Percentiles rank a stretch among this genome's conserved stretches.
Conservation (phyloP, 2,888 invertebrate species). For the Eilema caniola region DNA sequence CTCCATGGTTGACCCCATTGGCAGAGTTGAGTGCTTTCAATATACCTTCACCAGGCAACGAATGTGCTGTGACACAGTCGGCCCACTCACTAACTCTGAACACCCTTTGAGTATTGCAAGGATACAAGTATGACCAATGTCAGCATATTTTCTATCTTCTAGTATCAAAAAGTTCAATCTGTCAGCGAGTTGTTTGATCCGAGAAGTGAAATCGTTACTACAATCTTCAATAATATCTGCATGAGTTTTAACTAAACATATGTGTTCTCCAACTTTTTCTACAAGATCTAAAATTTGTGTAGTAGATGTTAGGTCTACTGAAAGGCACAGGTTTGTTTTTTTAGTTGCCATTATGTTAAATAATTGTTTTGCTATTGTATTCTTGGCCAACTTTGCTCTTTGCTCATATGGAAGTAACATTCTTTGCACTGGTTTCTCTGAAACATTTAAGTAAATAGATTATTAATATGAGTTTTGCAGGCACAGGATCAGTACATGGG, state of each 20-base stretch:
- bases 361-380: conserved; percentile 88
- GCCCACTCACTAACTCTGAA: conserved; percentile 95
- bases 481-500: no score
- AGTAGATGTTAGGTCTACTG: conserved; percentile 93
- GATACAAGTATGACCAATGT: conserved; percentile 97
- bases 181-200: conserved; percentile 89
- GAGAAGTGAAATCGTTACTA: conserved; percentile 86
- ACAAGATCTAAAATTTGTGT: conserved; percentile 91
- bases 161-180: conserved; percentile 95
- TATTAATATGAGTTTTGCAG: background rate
- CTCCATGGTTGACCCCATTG: conserved; percentile 85
- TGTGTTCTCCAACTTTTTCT: conserved; percentile 92
- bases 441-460: background rate
- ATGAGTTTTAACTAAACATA: conserved; percentile 96
- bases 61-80: conserved; percentile 96
- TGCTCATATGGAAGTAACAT: conserved; percentile 87
- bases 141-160: conserved; percentile 98
- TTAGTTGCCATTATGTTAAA: conserved; percentile 94
- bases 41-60: conserved; percentile 93
- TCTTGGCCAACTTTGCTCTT: conserved; percentile 88
- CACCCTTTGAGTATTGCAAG: conserved; percentile 92
- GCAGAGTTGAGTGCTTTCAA: conserved; percentile 87
- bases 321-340: conserved; percentile 95
- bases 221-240: conserved; percentile 96
- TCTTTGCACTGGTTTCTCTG: conserved; percentile 76